phyloP scores from a whole-genome alignment of 2,113 vertebrate species.

The Gyps fulvus region DNA sequence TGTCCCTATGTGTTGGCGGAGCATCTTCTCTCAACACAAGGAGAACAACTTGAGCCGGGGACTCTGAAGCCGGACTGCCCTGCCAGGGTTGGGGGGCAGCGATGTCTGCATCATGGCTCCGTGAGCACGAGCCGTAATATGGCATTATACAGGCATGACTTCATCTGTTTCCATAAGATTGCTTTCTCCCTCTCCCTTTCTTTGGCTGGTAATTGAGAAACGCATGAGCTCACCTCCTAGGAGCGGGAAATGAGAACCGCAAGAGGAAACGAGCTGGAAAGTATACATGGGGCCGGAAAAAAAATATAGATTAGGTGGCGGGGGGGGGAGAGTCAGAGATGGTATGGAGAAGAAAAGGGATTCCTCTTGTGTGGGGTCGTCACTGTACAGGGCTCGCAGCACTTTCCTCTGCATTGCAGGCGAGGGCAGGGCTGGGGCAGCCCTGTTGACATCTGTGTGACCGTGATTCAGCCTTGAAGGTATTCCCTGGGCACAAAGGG shows the following conservation, averaged over 20 bases:
- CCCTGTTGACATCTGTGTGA: not conserved
- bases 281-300: conserved; percentile 27
- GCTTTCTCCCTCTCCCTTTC: conserved; percentile 54
- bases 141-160: conserved; percentile 62
- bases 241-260: conserved; percentile 67
- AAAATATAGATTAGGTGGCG: conserved; percentile 32
- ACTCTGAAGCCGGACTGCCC: not conserved
- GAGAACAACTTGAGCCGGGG: not conserved
- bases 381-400: not conserved
- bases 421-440: not conserved
- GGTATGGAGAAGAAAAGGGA: conserved; percentile 21
- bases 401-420: not conserved
- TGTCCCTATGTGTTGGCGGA: accelerated
- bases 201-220: conserved; percentile 68
- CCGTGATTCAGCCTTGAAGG: not conserved
- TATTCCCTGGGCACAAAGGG: not conserved
- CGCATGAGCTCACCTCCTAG: conserved; percentile 69
- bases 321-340: not conserved
- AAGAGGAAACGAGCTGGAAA: conserved; percentile 70
- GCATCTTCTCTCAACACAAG: not conserved
- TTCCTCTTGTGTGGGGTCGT: not conserved
- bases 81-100: not conserved
- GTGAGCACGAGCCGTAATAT: not conserved
- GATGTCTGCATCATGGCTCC: not conserved
- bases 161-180: conserved; percentile 70